These are phyloP conservation scores for Eumeta japonica DNA, from an alignment of 1,140 invertebrate species.

Conservation along the genomic window DNA sequence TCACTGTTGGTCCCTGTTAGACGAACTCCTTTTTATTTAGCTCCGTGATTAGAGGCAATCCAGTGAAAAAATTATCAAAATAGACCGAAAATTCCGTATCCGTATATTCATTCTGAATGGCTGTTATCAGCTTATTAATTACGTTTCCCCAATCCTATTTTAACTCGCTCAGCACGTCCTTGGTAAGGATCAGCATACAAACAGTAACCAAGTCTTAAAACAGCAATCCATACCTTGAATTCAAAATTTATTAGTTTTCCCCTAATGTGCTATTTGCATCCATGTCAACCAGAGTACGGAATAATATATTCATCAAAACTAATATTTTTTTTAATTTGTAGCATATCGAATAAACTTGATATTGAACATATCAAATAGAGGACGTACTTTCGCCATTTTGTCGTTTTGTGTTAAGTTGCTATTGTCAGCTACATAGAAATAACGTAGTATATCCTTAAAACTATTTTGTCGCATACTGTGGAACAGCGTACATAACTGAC, in stretches of 20 bases:
- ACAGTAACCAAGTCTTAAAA: conserved; percentile 2
- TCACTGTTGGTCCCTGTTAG: no score
- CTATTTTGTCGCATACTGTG: no score
- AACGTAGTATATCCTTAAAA: background rate
- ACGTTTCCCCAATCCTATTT: conserved; percentile 3
- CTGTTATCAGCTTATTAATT: conserved; percentile 1
- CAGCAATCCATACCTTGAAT: no score
- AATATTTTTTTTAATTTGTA: no score
- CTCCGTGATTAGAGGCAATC: no score
- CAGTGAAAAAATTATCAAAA: no score
- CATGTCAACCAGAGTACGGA: background rate
- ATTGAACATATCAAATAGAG: conserved; percentile 4
- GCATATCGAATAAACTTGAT: background rate
- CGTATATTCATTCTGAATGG: no score
- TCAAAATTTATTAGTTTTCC: conserved; percentile 1
- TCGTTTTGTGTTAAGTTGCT: background rate
- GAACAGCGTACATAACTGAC: no score
- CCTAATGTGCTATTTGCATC: conserved; percentile 1
- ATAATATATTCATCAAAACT: conserved; percentile 4
- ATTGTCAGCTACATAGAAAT: background rate
- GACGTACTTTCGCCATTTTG: conserved; percentile 3
- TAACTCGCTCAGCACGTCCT: conserved; percentile 2
- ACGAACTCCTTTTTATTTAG: no score
- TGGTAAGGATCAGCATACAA: conserved; percentile 3
- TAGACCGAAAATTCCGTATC: no score